phyloP scores from a whole-genome alignment of 2,888 invertebrate species.

The Diaprepes abbreviatus region DNA sequence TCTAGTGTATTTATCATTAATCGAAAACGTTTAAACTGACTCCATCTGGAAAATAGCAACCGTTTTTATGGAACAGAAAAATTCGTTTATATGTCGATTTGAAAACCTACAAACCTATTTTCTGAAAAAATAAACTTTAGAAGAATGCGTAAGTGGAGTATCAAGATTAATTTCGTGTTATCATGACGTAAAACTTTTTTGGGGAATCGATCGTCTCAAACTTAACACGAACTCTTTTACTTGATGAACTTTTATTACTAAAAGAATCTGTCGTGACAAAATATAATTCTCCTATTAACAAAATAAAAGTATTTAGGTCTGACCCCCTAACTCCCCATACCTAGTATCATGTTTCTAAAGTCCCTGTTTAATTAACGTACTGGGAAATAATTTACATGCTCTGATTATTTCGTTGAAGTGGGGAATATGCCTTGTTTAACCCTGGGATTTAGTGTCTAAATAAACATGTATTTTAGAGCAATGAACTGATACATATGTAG shows the following conservation, averaged over 20 bases:
- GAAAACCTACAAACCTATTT: slow-evolving; percentile 1
- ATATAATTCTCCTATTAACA: background rate
- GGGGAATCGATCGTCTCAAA: background rate
- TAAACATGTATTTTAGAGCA: slow-evolving; percentile 35
- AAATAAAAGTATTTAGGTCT: background rate
- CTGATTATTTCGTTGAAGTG: slow-evolving; percentile 32
- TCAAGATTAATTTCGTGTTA: slow-evolving; percentile 1
- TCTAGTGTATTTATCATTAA: no score
- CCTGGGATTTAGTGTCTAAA: slow-evolving; percentile 20
- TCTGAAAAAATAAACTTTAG: slow-evolving; percentile 8
- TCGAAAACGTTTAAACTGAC: background rate
- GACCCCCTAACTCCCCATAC: background rate
- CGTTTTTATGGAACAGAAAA: background rate
- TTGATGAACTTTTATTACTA: background rate
- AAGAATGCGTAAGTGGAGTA: slow-evolving; percentile 12
- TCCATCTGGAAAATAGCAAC: background rate
- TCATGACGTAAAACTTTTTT: background rate
- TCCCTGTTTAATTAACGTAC: slow-evolving; percentile 1
- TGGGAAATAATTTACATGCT: slow-evolving; percentile 25
- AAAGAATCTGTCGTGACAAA: background rate
- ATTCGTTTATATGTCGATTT: background rate
- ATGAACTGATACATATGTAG: slow-evolving; percentile 26
- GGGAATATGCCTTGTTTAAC: slow-evolving; percentile 17
- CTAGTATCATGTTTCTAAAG: background rate
- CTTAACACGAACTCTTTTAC: background rate